A percentile compares a stretch with the other conserved stretches of the same genome.
phyloP scores from a whole-genome alignment of 2,113 vertebrate genomes.

The Columba livia region DNA sequence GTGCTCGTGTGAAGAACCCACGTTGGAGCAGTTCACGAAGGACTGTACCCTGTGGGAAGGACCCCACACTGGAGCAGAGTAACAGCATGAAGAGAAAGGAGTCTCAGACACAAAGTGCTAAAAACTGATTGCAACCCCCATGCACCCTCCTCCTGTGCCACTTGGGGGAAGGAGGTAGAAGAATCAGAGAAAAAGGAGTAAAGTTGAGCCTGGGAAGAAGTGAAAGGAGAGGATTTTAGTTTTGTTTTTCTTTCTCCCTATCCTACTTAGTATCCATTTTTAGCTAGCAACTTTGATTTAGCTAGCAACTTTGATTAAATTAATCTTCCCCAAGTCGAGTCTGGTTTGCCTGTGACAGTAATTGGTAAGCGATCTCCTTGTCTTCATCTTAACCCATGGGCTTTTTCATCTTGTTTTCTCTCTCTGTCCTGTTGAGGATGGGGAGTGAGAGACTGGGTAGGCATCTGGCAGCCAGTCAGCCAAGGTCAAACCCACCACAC shows the following conservation, averaged over 20 bases:
- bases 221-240: rapidly evolving
- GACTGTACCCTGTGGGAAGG: not conserved
- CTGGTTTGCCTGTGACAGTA: not conserved
- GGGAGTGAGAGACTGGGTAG: not conserved
- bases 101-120: not conserved
- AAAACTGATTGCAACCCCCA: not conserved
- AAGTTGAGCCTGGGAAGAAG: not conserved
- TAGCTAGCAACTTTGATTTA: not conserved
- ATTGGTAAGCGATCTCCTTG: not conserved
- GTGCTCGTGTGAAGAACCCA: not conserved
- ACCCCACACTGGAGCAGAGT: not conserved
- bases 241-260: not conserved
- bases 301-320: too few relatives aligned
- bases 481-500: not conserved
- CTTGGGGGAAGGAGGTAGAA: not conserved
- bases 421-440: not conserved
- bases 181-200: not conserved
- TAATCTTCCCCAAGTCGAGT: not conserved
- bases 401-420: not conserved
- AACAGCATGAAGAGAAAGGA: not conserved
- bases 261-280: not conserved
- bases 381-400: rapidly evolving
- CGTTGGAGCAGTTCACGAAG: not conserved
- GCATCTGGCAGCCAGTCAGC: not conserved
- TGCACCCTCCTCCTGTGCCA: not conserved